Evolutionary conservation across 2,797 vertebrate species (phyloP), one percentile per base, ranked within the genome.

Genomic region (Poecilia picta): DNA sequence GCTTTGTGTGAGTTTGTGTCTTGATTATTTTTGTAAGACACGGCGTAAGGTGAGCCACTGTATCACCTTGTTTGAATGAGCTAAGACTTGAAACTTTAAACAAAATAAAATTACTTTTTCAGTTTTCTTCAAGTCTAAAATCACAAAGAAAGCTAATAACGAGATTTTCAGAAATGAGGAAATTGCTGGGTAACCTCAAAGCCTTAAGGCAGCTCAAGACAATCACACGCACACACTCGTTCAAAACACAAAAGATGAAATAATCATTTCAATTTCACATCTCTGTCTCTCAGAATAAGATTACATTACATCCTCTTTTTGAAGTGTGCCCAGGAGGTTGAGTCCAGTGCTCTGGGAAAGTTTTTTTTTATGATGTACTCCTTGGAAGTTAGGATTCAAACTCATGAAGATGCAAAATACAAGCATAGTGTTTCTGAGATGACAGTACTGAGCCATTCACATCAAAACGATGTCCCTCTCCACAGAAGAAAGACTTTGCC

Each of bases 211-310:
- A 76, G 66, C 79, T 78, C 51, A 77, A 84, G 77, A 88, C 82
- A 82, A 78, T 83, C 76, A 76, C 75, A 78, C 77, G 62, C 59
- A 80, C 79, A 77, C 64, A 75, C 74, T 74, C 13, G 28, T 84
- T 88, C 71, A 57, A 85, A 71, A 89, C 85, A 85, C 89, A 91
- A 76, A 70, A 91, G 87, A 91, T 88, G 77, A 92, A 93, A 89
- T 92, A 92, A 92, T 90, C 71, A 33, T 84, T 89, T 88, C 84
- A 83, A 89, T 92, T 92, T 89, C 90, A 85, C 85, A 82, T 92
- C 78, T 59, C 82, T 85, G 77, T 89, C 78, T 89, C 79, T 83
- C 80, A 80, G 86, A 91, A 89, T 84, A 83, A 86, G 86, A 93
- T 90, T 89, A 87, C 83, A 89, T 89, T 91, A 89, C 73, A 73